Evolutionary conservation across 2,113 vertebrate species (phyloP).

Genomic region (Xyliphius kryptos): DNA sequence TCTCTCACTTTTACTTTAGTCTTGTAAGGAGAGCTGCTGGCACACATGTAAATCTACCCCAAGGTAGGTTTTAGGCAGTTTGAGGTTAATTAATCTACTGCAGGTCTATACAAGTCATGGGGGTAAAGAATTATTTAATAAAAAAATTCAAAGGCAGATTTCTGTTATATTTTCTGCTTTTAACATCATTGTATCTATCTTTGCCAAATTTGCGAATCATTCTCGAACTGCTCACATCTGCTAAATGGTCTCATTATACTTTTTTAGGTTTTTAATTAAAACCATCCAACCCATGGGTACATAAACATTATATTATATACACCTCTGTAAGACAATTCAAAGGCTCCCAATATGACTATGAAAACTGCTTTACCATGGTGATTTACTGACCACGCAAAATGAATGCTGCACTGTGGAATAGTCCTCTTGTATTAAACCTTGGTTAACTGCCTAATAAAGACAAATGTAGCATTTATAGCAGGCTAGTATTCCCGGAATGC

Average conservation of each 20-base stretch:
- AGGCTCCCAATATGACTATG: not conserved
- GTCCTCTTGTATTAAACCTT: conserved; percentile 8
- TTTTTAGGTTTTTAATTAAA: not conserved
- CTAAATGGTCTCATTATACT: not conserved
- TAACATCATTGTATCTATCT: too few relatives aligned
- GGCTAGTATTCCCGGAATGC: not conserved
- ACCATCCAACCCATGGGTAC: not conserved
- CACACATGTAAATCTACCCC: too few relatives aligned
- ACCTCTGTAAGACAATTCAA: not conserved
- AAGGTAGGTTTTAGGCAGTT: too few relatives aligned
- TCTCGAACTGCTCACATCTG: not conserved
- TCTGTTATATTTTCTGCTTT: too few relatives aligned
- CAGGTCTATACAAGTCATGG: too few relatives aligned
- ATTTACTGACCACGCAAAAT: conserved; percentile 4
- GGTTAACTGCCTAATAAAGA: conserved; percentile 14
- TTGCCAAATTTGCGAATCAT: too few relatives aligned
- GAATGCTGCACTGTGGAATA: conserved; percentile 1
- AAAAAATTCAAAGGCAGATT: too few relatives aligned
- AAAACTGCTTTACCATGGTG: not conserved
- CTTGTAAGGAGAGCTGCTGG: too few relatives aligned
- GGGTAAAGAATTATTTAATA: too few relatives aligned
- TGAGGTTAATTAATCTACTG: too few relatives aligned
- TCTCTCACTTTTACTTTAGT: too few relatives aligned
- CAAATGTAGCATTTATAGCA: conserved; percentile 4
- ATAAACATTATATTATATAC: not conserved